phyloP scores from a whole-genome alignment of 2,113 vertebrate species.

The Oostethus manadensis region DNA sequence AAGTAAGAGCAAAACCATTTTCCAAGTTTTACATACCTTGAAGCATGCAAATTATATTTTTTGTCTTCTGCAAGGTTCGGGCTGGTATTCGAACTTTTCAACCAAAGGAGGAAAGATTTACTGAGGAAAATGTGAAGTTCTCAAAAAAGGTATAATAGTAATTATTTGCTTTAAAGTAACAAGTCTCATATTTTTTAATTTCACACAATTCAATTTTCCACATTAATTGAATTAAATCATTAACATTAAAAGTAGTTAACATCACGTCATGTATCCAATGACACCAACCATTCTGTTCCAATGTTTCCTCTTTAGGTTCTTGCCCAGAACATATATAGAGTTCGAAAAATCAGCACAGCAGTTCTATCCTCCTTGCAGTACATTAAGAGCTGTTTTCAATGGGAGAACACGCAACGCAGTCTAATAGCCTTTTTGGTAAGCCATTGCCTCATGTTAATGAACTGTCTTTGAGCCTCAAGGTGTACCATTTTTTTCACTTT shows the following conservation, averaged over 20 bases:
- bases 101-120: conserved; percentile 80
- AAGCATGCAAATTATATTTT: neutral
- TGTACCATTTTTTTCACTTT: conserved; percentile 56
- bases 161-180: neutral
- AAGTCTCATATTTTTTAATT: neutral
- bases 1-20: conserved; percentile 71
- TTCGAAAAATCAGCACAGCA: conserved; percentile 89
- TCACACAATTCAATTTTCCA: no score
- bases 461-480: conserved; percentile 57
- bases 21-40: neutral
- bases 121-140: conserved; percentile 85
- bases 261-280: conserved; percentile 56
- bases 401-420: conserved; percentile 88
- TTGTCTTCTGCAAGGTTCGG: conserved; percentile 74
- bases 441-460: conserved; percentile 61
- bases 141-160: conserved; percentile 82
- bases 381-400: conserved; percentile 96
- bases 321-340: conserved; percentile 88
- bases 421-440: conserved; percentile 91
- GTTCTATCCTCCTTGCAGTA: conserved; percentile 91
- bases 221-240: no score
- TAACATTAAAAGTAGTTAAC: conserved; percentile 38
- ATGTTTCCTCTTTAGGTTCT: conserved; percentile 79
- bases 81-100: conserved; percentile 84
- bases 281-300: conserved; percentile 55